Percentiles rank a stretch among this genome's conserved stretches.
Evolutionary conservation across 2,113 vertebrate genomes (phyloP).

Genomic region (Aplodontia rufa): DNA sequence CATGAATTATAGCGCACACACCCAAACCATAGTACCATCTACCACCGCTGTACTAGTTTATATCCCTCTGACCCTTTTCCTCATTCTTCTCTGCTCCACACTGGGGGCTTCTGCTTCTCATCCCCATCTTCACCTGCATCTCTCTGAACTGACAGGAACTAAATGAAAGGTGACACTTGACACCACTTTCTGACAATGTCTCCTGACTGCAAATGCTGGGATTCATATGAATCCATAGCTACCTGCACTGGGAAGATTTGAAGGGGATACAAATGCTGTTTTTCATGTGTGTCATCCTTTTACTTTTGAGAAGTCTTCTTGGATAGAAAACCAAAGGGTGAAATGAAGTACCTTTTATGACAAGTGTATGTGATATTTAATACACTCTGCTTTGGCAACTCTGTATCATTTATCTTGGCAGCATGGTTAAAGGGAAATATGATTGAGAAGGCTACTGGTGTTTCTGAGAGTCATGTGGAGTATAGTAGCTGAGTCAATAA

Average conservation of each 20-base stretch:
- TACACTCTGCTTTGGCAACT: background rate
- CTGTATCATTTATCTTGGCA: background rate
- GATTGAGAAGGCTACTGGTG: background rate
- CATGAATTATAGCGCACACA: background rate
- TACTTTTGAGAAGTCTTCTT: slow-evolving; percentile 9
- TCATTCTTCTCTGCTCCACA: background rate
- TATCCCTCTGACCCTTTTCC: background rate
- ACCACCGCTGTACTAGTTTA: rapidly evolving
- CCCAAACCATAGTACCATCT: background rate
- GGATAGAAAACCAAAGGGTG: background rate
- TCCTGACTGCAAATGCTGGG: background rate
- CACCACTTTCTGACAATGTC: too few species aligned
- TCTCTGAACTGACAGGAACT: background rate
- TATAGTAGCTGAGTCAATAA: background rate
- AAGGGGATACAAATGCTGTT: background rate
- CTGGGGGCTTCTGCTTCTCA: background rate
- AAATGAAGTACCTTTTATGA: background rate
- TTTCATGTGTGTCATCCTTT: background rate
- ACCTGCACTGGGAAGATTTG: background rate
- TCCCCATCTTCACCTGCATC: background rate
- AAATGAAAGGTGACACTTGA: background rate
- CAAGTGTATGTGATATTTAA: background rate
- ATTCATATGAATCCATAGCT: background rate
- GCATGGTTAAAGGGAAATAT: background rate
- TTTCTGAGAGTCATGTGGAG: background rate